Evolutionary conservation across 2,888 invertebrate species (phyloP).

Genomic region (Parochlus steinenii): DNA sequence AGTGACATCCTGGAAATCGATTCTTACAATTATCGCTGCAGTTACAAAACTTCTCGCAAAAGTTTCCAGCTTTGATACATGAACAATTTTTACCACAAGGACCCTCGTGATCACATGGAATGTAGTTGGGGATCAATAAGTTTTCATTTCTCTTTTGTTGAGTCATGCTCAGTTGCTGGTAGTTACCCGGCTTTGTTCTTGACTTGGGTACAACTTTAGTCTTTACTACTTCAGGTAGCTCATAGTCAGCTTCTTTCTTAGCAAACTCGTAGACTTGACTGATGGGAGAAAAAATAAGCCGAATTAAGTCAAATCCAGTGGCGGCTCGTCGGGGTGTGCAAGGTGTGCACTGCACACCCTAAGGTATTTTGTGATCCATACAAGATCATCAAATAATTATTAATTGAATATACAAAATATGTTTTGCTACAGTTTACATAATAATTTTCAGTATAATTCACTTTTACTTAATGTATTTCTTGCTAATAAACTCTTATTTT

Average conservation of each 20-base stretch:
- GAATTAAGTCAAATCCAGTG: not conserved
- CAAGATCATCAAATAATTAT: too few relatives aligned
- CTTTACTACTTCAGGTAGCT: not conserved
- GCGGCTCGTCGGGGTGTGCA: too few relatives aligned
- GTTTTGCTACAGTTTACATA: too few relatives aligned
- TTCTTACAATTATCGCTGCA: constrained; percentile 2
- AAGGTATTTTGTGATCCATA: too few relatives aligned
- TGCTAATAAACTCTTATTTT: too few relatives aligned
- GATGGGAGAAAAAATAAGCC: not conserved
- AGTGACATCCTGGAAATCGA: constrained; percentile 6
- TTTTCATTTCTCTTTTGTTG: not conserved
- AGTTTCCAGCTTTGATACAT: not conserved
- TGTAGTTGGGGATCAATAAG: not conserved
- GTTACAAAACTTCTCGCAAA: constrained; percentile 9
- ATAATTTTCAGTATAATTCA: too few relatives aligned
- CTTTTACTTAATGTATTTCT: too few relatives aligned
- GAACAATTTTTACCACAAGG: not conserved
- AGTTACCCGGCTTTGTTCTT: not conserved
- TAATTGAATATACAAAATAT: too few relatives aligned
- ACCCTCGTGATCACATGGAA: not conserved
- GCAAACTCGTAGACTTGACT: not conserved
- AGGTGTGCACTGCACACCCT: too few relatives aligned
- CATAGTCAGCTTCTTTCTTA: not conserved
- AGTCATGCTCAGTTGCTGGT: not conserved
- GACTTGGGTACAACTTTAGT: not conserved